Evolutionary conservation across 2,797 vertebrate species (phyloP).

Genomic region (Myripristis murdjan): DNA sequence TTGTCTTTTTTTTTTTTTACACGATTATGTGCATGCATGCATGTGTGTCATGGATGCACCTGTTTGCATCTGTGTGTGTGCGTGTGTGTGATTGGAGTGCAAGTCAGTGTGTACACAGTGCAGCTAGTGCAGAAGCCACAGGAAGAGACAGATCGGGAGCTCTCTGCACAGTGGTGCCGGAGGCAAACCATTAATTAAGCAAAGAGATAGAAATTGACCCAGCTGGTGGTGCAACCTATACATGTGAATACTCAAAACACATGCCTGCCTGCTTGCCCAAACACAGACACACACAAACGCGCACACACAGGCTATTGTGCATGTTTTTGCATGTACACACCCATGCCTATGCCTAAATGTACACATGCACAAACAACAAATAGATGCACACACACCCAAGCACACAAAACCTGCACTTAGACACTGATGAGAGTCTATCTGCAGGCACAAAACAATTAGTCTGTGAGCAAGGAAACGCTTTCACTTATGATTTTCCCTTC

Average conservation of each 20-base stretch:
- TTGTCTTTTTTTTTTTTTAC: constrained; percentile 20
- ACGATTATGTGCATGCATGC: background rate
- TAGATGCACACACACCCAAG: constrained; percentile 1
- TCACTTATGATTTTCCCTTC: constrained; percentile 40
- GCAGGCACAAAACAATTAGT: constrained; percentile 63
- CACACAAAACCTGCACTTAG: constrained; percentile 5
- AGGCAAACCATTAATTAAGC: constrained; percentile 83
- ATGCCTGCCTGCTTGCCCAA: no score
- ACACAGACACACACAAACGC: constrained; percentile 35
- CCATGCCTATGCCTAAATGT: background rate
- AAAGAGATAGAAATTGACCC: constrained; percentile 81
- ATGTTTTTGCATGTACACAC: constrained; percentile 29
- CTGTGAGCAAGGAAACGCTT: constrained; percentile 54
- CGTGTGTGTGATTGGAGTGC: constrained; percentile 35
- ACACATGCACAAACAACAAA: constrained; percentile 29
- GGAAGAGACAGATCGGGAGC: constrained; percentile 71
- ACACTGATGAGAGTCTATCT: constrained; percentile 45
- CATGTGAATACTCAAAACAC: constrained; percentile 36
- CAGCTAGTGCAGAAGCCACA: constrained; percentile 56
- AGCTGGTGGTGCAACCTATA: constrained; percentile 76
- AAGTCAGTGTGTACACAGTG: constrained; percentile 64
- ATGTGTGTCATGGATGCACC: background rate
- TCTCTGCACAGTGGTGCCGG: constrained; percentile 71
- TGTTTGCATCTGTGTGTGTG: constrained; percentile 19
- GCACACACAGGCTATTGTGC: constrained; percentile 7